Evolutionary conservation across 2,797 vertebrate species (phyloP).

Genomic region (Phylloscopus collybita): DNA sequence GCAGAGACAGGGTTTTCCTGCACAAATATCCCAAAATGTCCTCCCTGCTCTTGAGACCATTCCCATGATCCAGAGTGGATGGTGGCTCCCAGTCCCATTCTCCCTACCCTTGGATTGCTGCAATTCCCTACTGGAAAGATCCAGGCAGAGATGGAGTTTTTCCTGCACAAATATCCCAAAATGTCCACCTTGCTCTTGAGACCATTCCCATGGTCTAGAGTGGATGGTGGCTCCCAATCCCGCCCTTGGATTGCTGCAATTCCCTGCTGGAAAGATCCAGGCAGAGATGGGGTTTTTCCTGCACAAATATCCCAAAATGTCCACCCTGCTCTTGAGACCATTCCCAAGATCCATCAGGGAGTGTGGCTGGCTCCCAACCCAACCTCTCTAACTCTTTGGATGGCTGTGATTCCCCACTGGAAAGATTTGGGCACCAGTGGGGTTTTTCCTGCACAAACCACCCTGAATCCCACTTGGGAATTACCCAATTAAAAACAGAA

Average conservation of each 20-base stretch:
- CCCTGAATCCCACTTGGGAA: neutral
- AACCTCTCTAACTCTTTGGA: no score
- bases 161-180: neutral
- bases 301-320: neutral
- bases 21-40: neutral
- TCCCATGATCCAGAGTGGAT: no score
- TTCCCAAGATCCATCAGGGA: neutral
- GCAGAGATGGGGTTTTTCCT: no score
- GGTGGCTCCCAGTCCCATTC: neutral
- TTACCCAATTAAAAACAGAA: neutral
- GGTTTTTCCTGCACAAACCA: neutral
- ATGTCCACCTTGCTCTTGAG: neutral
- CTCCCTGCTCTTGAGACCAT: accelerated
- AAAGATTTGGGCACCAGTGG: no score
- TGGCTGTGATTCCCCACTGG: no score
- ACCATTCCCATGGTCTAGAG: accelerated
- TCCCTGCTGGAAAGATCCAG: neutral
- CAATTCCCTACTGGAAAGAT: neutral
- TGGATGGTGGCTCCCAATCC: neutral
- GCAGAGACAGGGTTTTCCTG: no score
- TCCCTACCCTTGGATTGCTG: no score
- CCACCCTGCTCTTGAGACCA: accelerated
- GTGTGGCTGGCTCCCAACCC: no score
- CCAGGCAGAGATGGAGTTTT: neutral
- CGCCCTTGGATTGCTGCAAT: accelerated